These are phyloP conservation scores for Fratercula arctica DNA, from an alignment of 2,797 vertebrate species.

Conservation along the genomic window DNA sequence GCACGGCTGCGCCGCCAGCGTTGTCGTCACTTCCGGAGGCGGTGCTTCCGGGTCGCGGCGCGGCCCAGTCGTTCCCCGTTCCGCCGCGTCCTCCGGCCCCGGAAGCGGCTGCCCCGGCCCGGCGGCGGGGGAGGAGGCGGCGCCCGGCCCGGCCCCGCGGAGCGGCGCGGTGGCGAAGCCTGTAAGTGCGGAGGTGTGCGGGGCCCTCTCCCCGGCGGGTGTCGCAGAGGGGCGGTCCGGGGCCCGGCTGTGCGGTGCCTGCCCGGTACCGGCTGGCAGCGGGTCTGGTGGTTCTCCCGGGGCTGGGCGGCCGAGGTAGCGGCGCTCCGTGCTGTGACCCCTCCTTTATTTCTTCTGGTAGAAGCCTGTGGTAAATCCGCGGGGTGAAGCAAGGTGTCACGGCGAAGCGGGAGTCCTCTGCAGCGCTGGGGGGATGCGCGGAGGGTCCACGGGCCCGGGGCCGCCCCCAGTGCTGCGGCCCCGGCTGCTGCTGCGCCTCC, in stretches of 20 bases:
- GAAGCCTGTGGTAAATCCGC: neutral
- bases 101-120: neutral
- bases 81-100: neutral
- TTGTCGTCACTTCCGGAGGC: conserved; percentile 39
- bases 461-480: neutral
- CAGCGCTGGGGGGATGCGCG: fast-evolving
- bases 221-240: neutral
- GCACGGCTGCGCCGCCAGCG: neutral
- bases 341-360: fast-evolving
- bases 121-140: neutral
- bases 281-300: neutral
- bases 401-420: neutral
- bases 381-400: neutral
- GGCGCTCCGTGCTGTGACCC: too few species aligned
- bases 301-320: neutral
- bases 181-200: neutral
- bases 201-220: neutral
- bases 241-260: neutral
- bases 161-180: neutral
- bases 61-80: neutral
- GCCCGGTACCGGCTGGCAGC: neutral
- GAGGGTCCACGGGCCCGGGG: neutral
- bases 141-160: neutral
- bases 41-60: conserved; percentile 65
- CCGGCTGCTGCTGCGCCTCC: neutral